Conservation (phyloP, 64 coral and sea anemone species). For the Porites australiensis region DNA sequence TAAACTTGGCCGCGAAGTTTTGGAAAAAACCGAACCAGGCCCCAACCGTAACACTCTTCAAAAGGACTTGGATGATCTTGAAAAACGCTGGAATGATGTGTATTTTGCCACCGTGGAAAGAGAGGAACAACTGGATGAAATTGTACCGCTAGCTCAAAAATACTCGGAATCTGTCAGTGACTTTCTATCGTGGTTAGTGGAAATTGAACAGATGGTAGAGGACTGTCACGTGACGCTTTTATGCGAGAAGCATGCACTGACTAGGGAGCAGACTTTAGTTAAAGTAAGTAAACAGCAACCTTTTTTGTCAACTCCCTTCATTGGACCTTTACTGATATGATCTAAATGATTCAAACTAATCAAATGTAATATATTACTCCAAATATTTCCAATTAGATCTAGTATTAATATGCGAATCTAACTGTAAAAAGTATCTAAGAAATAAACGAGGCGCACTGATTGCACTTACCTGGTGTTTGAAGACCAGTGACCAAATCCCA, state of each 20-base stretch:
- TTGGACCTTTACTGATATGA: too few relatives aligned
- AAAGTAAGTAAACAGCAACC: slow-evolving; percentile 47
- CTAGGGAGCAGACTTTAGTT: slow-evolving; percentile 74
- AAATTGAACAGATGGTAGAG: slow-evolving; percentile 88
- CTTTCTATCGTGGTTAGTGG: slow-evolving; percentile 67
- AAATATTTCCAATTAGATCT: too few relatives aligned
- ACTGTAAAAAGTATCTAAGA: too few relatives aligned
- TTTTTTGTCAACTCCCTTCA: too few relatives aligned
- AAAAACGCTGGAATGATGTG: slow-evolving; percentile 83
- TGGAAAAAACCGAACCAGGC: slow-evolving; percentile 84
- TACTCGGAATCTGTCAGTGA: slow-evolving; percentile 76
- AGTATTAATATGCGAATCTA: too few relatives aligned
- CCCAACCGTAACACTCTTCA: slow-evolving; percentile 67
- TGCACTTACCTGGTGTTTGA: too few relatives aligned
- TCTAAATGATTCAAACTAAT: too few relatives aligned
- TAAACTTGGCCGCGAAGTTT: slow-evolving; percentile 85
- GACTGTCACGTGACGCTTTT: slow-evolving; percentile 78
- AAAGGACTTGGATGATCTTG: slow-evolving; percentile 66
- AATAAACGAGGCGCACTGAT: too few relatives aligned
- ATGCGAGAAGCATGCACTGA: slow-evolving; percentile 82
- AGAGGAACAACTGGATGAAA: slow-evolving; percentile 84
- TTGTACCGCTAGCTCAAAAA: slow-evolving; percentile 82
- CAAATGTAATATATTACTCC: too few relatives aligned
- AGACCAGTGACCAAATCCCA: too few relatives aligned
- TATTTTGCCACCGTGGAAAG: slow-evolving; percentile 62